These are phyloP conservation scores for Sialia sialis DNA, from an alignment of 2,113 vertebrate genomes.

Conservation along the genomic window DNA sequence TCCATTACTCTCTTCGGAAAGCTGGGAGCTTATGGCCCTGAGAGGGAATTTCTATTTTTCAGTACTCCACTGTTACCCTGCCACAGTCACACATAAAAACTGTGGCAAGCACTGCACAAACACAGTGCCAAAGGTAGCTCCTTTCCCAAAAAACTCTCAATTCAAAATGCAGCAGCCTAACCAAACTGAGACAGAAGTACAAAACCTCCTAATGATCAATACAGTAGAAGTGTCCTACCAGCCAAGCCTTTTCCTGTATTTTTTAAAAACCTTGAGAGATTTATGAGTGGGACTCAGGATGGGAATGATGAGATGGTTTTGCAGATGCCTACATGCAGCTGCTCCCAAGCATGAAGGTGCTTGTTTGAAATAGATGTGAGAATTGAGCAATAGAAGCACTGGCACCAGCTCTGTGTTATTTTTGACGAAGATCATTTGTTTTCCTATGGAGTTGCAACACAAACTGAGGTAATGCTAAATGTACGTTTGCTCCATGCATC, in stretches of 20 bases:
- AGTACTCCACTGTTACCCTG: background rate
- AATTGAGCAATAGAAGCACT: background rate
- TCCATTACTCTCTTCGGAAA: background rate
- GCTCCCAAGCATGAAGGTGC: constrained; percentile 22
- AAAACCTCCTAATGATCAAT: background rate
- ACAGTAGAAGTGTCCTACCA: background rate
- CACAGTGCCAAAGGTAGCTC: background rate
- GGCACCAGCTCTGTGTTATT: background rate
- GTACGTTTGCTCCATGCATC: background rate
- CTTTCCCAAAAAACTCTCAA: background rate
- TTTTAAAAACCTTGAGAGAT: background rate
- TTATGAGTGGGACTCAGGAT: background rate
- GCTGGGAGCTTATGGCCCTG: background rate
- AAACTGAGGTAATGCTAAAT: background rate
- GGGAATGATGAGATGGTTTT: background rate
- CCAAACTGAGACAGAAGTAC: background rate
- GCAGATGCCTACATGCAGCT: background rate
- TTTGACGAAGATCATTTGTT: constrained; percentile 15
- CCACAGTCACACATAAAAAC: background rate
- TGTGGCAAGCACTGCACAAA: background rate
- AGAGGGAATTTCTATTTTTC: background rate
- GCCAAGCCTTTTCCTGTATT: background rate
- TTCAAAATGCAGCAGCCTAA: background rate
- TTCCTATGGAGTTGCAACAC: background rate
- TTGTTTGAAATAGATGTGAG: background rate